Evolutionary conservation across 2,888 invertebrate species (phyloP).

Genomic region (Teleiodes luculella): DNA sequence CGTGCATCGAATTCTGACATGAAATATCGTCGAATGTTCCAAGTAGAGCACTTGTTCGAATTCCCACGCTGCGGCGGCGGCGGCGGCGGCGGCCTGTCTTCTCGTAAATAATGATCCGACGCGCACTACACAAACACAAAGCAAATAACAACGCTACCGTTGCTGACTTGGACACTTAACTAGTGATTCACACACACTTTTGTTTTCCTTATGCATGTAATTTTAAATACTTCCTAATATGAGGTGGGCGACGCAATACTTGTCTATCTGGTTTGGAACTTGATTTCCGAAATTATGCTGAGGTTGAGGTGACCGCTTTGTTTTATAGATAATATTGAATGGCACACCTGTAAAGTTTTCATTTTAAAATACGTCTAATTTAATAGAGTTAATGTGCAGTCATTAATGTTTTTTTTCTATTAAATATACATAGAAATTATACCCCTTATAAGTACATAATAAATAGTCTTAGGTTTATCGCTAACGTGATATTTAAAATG

Average conservation of each 20-base stretch:
- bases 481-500: background rate
- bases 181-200: background rate
- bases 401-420: constrained; percentile 4
- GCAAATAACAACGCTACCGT: constrained; percentile 6
- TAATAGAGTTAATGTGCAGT: background rate
- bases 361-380: background rate
- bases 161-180: background rate
- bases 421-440: background rate
- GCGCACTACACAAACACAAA: constrained; percentile 14
- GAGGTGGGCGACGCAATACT: constrained; percentile 20
- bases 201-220: background rate
- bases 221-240: background rate
- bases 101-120: constrained; percentile 18
- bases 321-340: too few relatives aligned
- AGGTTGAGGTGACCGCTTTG: constrained; percentile 30
- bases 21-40: constrained; percentile 56
- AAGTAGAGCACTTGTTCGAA: constrained; percentile 43
- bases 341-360: too few relatives aligned
- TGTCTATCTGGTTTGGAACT: constrained; percentile 33
- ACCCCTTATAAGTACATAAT: too few relatives aligned
- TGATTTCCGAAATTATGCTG: constrained; percentile 33
- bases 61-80: constrained; percentile 54
- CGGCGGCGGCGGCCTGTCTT: too few relatives aligned
- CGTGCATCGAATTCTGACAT: constrained; percentile 59
- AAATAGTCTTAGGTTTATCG: too few relatives aligned